Evolutionary conservation across 2,888 invertebrate genomes (phyloP), one percentile per base, ranked within the genome.

Genomic region (Cosmopolites sordidus): DNA sequence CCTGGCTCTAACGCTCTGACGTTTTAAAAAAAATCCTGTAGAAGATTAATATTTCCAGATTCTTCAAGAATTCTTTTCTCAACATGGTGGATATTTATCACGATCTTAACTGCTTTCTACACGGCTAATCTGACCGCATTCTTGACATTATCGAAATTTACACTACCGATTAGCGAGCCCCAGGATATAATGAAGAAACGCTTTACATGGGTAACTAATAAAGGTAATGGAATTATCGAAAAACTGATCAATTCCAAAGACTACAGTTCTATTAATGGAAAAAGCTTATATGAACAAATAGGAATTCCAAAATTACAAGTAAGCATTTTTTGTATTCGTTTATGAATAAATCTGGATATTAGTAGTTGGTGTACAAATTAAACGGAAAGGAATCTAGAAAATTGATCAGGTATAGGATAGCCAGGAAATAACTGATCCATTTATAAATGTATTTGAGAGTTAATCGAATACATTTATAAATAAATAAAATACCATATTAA

Each of bases 71-170:
- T 92, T 30, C 76, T 92, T 6, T 92, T 92, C 72, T 89, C 91
- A 8, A 90, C 90, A 0, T 92, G 92, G 92, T 92, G 92, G 92
- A 81, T 93, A 56, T 92, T 91, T 70, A 89, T 92, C 62, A 88
- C 89, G 30, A 82, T 92, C 45, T 75, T 92, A 42, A 91, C 92
- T 1, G 88, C 92, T 9, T 92, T 92, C 73, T 93, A 93, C 73
- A 93, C 92, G 1, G 92, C 92, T 6, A 92, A 92, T 73, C 76
- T 93, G 66, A 92, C 92, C 0, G 92, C 92, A 11, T 92, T 92
- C 68, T 78, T 93, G 45, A 92, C 92, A 0, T 75, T 91, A 14
- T 91, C 91, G 4, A 85, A 86, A 69, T 91, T 92, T 63, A 90
- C 90, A 0, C 75, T 92, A 61, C 88, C 89, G 14, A 87, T 87